A percentile compares a stretch with the other conserved stretches of the same genome.
Conservation (phyloP, 23 tunicate genomes). For the Halocynthia aurantium region DNA sequence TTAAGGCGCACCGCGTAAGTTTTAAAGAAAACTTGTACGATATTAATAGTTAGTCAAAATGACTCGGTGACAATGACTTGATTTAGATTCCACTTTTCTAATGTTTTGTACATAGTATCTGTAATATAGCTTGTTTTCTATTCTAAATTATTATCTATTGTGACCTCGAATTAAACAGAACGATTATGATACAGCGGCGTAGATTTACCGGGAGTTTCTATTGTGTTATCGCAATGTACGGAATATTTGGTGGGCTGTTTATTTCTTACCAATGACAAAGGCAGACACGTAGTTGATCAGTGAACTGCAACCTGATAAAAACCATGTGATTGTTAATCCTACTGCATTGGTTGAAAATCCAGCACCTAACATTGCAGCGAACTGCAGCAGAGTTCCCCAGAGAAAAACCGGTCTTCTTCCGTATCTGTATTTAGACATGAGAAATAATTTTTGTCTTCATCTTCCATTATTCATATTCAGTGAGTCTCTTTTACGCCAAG, state of each 20-base stretch:
- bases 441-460: not conserved
- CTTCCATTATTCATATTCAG: no score
- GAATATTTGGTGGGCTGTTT: not conserved
- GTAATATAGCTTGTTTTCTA: no score
- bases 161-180: no score
- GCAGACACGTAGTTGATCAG: conserved; percentile 28
- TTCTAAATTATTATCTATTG: no score
- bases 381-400: conserved; percentile 27
- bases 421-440: conserved; percentile 2
- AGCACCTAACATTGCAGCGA: conserved; percentile 6
- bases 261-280: conserved; percentile 21
- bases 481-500: no score
- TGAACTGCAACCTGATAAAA: conserved; percentile 7
- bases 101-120: no score
- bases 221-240: not conserved
- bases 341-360: conserved; percentile 9
- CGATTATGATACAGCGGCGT: no score
- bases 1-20: no score
- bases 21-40: no score
- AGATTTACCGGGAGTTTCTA: not conserved
- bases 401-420: conserved; percentile 29
- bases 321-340: not conserved
- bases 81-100: no score
- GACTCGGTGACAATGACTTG: no score
- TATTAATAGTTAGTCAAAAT: no score